A percentile compares a stretch with the other conserved stretches of the same genome.
These are phyloP conservation scores for Mycteria americana DNA, from an alignment of 2,797 vertebrate genomes.

Conservation along the genomic window DNA sequence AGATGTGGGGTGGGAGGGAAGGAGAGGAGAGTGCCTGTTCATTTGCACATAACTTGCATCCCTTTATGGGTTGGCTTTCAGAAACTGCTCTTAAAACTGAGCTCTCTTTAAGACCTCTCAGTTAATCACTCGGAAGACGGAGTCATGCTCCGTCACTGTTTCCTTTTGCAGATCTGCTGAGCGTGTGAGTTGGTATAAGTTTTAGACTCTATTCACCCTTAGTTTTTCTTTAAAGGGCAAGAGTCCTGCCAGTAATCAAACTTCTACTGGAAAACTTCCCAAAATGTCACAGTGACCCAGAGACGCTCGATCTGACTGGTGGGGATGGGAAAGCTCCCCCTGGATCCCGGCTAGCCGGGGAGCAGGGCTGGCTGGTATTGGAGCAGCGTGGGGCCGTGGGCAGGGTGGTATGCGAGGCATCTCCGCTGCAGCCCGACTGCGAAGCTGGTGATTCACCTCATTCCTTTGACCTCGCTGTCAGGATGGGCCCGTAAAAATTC, in stretches of 20 bases:
- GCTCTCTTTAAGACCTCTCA: not conserved
- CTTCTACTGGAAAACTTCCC: not conserved
- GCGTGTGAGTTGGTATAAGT: not conserved
- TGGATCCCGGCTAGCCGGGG: accelerated
- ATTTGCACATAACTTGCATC: not conserved
- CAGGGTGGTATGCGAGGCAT: not conserved
- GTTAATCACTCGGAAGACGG: not conserved
- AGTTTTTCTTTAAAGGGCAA: not conserved
- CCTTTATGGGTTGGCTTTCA: not conserved
- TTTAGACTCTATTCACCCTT: not conserved
- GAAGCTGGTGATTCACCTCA: not conserved
- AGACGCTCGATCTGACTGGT: accelerated
- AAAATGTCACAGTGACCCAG: slow-evolving; percentile 41
- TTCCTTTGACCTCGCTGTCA: not conserved
- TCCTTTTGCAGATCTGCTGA: not conserved
- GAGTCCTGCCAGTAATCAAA: not conserved
- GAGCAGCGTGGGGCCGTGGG: not conserved
- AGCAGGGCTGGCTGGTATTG: accelerated
- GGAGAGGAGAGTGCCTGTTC: not conserved
- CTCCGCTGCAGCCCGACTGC: not conserved
- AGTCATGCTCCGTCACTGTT: not conserved
- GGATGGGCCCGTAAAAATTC: not conserved
- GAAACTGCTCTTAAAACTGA: not conserved
- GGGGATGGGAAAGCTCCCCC: not conserved
- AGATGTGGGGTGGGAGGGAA: accelerated